These are phyloP conservation scores for Achroia grisella DNA, from an alignment of 1,140 invertebrate species.

Conservation along the genomic window DNA sequence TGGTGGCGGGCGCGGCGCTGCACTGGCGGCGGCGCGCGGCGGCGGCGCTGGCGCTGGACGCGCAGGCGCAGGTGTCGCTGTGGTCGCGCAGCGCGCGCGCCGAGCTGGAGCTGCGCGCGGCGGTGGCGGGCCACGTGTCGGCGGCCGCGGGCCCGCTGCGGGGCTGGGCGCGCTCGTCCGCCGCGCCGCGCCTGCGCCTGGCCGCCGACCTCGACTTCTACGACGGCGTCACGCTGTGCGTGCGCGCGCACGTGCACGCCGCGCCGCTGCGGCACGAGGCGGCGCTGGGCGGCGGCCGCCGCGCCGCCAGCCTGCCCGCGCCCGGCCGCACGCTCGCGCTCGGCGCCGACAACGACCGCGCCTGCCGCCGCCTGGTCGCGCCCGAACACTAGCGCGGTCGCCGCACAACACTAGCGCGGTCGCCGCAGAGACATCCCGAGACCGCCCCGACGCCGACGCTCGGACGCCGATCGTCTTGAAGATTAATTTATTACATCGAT, in stretches of 20 bases:
- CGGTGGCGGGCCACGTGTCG: slow-evolving; percentile 5
- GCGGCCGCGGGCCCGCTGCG: slow-evolving; percentile 6
- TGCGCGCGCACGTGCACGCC: slow-evolving; percentile 12
- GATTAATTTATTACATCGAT: too few relatives aligned
- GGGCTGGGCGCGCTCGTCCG: slow-evolving; percentile 19
- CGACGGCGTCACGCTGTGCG: slow-evolving; percentile 27
- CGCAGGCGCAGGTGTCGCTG: slow-evolving; percentile 29
- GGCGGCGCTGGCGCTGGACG: slow-evolving; percentile 24
- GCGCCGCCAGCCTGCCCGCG: not conserved
- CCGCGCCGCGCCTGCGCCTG: slow-evolving; percentile 13
- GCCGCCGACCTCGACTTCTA: slow-evolving; percentile 37
- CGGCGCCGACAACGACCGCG: slow-evolving; percentile 23
- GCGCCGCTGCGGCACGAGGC: not conserved
- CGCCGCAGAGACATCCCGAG: too few relatives aligned
- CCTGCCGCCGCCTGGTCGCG: slow-evolving; percentile 18
- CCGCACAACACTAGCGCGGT: not conserved
- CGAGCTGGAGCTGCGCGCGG: slow-evolving; percentile 12
- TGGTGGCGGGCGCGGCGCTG: slow-evolving; percentile 23
- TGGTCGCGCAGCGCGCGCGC: slow-evolving; percentile 34
- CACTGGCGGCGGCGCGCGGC: not conserved
- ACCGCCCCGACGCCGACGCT: too few relatives aligned
- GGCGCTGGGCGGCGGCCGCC: not conserved
- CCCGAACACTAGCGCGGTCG: not conserved
- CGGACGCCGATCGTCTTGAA: too few relatives aligned
- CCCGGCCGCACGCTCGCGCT: slow-evolving; percentile 28